Conservation (phyloP, 1,140 invertebrate species). For the Trichonephila clavipes region DNA sequence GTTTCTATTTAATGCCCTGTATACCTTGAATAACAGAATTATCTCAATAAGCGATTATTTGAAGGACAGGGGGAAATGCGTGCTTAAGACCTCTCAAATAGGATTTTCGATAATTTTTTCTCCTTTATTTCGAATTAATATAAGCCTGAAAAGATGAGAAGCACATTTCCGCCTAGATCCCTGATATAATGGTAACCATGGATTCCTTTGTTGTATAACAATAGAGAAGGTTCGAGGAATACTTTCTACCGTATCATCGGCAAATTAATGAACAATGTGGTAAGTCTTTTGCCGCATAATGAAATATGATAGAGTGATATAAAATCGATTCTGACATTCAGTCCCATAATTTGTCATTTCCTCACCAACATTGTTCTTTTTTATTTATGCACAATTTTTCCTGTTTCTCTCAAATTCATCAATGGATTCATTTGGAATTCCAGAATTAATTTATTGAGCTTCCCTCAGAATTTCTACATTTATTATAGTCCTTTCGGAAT, state of each 20-base stretch:
- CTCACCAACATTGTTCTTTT: neutral
- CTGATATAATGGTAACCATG: conserved; percentile 32
- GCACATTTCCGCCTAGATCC: conserved; percentile 1
- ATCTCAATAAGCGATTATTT: neutral
- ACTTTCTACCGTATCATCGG: conserved; percentile 45
- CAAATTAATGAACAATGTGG: conserved; percentile 53
- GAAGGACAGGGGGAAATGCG: neutral
- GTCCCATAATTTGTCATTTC: conserved; percentile 48
- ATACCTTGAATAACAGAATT: neutral
- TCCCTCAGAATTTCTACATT: too few species aligned
- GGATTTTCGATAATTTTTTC: neutral
- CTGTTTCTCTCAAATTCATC: neutral
- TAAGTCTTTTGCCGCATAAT: conserved; percentile 43
- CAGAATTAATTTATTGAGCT: neutral
- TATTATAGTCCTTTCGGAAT: too few species aligned
- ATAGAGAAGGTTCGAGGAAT: conserved; percentile 19
- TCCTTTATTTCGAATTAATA: conserved; percentile 10
- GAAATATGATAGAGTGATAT: conserved; percentile 52
- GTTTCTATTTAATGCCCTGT: neutral
- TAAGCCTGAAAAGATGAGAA: neutral
- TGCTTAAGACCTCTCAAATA: neutral
- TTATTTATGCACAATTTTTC: conserved; percentile 2
- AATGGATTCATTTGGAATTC: neutral
- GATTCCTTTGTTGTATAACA: conserved; percentile 30
- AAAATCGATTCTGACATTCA: conserved; percentile 46